phyloP scores from a whole-genome alignment of 2,113 vertebrate genomes.

The Atlantisia rogersi region DNA sequence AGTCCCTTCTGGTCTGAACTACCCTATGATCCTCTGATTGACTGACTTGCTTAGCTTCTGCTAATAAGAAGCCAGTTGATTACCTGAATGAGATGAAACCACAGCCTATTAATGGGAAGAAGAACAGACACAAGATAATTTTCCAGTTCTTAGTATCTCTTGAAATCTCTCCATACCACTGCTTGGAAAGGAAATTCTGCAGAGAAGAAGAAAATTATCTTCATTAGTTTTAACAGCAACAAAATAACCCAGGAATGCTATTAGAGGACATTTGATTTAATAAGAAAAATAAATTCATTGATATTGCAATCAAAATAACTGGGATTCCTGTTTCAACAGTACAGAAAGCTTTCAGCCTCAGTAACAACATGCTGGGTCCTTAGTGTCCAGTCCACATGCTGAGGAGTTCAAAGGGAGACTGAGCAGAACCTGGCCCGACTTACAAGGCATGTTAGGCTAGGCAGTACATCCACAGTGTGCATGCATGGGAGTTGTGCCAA shows the following conservation, averaged over 20 bases:
- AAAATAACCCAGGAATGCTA: neutral
- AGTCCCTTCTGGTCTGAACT: neutral
- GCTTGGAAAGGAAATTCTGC: conserved; percentile 85
- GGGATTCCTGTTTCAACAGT: neutral
- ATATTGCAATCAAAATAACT: neutral
- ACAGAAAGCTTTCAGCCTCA: neutral
- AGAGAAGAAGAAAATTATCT: neutral
- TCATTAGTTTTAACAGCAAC: neutral
- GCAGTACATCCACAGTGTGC: neutral
- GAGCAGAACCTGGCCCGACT: neutral
- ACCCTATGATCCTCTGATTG: neutral
- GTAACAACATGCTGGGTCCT: neutral
- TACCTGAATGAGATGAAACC: conserved; percentile 92
- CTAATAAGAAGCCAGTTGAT: neutral
- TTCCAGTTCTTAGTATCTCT: conserved; percentile 93
- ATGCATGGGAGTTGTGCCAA: fast-evolving
- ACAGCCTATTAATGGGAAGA: conserved; percentile 89
- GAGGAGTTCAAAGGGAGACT: neutral
- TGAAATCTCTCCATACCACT: conserved; percentile 95
- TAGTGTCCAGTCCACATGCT: fast-evolving
- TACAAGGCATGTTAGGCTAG: neutral
- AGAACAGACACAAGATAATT: conserved; percentile 88
- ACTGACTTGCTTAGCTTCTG: neutral
- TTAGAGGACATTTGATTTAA: neutral
- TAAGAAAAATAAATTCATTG: neutral